Base-by-base conservation (phyloP, 2,113 vertebrate genomes). In the Pyxicephalus adspersus region DNA sequence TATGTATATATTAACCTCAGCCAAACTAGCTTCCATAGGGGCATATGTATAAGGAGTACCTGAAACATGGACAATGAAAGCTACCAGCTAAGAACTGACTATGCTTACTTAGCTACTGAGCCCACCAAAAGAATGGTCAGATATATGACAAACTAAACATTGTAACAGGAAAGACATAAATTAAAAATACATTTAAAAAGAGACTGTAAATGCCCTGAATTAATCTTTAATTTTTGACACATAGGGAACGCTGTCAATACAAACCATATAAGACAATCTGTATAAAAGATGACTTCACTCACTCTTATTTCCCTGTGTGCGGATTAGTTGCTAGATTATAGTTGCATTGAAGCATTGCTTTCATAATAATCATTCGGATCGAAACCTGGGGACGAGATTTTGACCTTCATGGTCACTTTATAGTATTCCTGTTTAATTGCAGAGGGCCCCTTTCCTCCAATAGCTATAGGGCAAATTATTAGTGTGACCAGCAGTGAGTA, bases 201-300 rank as follows among this genome's bases (percentile, higher is more conserved):
- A 45, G 15, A 13, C 11, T 45, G 38, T 13, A 45, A 45, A 45
- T 45, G 38, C 38, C 38, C 38, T 45, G 38, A 45, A 45, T 45
- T 45, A 11, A 45, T 45, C 38, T 45, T 45, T 45, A 45, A 45
- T 45, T 45, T 45, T 34, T 65, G 26, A 31, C 18, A 65, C 23
- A 34, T 60, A 61, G 55, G 20, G 18, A 19, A 29, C 8, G 26
- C 58, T 81, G 20, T 81, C 38, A 84, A 70, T 83, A 76, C 15
- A 70, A 79, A 75, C 71, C 67, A 70, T 61, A 76, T 66, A 64
- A 57, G 61, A 58, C 70, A 54, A 58, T 75, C 61, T 75, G 51
- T 75, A 81, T 64, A 64, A 64, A 73, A 38, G 45, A n/a, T 63
- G n/a, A 63, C 70, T 84, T 85, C 84, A 86, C 83, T 86, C 28